Base-by-base conservation (phyloP, 2,113 vertebrate genomes). In the Hipposideros armiger region DNA sequence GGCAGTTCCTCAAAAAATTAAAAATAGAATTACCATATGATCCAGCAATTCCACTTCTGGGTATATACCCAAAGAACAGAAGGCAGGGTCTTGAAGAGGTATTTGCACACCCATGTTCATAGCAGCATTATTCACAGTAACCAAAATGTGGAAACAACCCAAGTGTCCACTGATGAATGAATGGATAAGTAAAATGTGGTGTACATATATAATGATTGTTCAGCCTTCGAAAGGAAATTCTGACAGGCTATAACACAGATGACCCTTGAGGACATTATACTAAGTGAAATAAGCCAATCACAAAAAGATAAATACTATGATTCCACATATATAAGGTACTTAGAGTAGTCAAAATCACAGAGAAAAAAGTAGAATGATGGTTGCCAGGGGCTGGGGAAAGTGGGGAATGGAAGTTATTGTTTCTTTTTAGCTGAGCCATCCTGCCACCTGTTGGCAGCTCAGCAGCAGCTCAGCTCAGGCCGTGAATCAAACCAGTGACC, bases 21-120 rank as follows among this genome's bases (percentile, higher is more conserved):
- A 78, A 92, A 93, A 93, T 20, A 93, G 30, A 66, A 50, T 54
- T 90, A 90, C 15, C 74, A 94, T 22, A 69, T 36, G 40, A 87
- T 77, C 62, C 50, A 69, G 16, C 15, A 82, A 45, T 56, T 73
- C 24, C 22, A 82, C 69, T 94, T 82, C 20, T 66, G 30, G 36
- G 47, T 73, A 82, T 74, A 30, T 66, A 82, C 58, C 32, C 58
- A 66, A 77, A 82, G 67, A 88, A 88, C 28, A 5, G 50, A 64
- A 73, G 36, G 30, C 54, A 82, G 11, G 17, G 14, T 81, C 67
- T 73, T 52, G 11, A 94, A 42, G 54, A 62, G 42, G 11, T 70
- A 93, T 69, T 17, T 70, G 76, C n/a, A 72, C 47, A 88, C 14
- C 20, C n/a, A 45, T 54, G 20, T 81, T 54, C n/a, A 81, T 10